phyloP scores from a whole-genome alignment of 2,888 invertebrate genomes.

The Leptinotarsa tumamoca region DNA sequence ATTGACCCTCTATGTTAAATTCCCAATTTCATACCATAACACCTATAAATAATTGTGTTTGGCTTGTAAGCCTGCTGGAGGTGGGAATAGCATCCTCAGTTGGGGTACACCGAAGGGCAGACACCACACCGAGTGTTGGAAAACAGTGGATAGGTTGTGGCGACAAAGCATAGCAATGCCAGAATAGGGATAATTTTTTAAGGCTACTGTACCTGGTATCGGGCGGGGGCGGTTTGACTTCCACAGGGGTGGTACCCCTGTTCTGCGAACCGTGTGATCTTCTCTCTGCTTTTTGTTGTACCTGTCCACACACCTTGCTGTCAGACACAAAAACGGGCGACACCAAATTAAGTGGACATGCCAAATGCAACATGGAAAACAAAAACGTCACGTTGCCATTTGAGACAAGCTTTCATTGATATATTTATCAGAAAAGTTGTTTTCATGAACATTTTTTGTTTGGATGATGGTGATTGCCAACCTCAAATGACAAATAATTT shows the following conservation, averaged over 20 bases:
- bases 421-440: too few species aligned
- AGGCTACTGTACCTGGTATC: conserved; percentile 57
- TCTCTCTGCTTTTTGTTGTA: conserved; percentile 54
- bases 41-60: not conserved
- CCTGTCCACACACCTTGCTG: conserved; percentile 61
- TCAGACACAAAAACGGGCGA: conserved; percentile 50
- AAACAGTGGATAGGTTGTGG: not conserved
- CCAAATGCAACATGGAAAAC: conserved; percentile 30
- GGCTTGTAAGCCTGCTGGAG: not conserved
- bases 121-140: conserved; percentile 14
- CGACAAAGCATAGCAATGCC: conserved; percentile 7
- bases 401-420: too few species aligned
- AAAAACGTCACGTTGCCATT: not conserved
- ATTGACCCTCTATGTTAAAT: not conserved
- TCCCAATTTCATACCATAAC: not conserved
- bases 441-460: not conserved
- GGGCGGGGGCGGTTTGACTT: conserved; percentile 62
- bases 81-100: not conserved
- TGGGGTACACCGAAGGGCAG: conserved; percentile 15
- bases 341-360: conserved; percentile 30
- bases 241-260: conserved; percentile 50
- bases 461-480: too few species aligned
- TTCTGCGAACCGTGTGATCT: conserved; percentile 42
- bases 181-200: conserved; percentile 18
- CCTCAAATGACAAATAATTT: too few species aligned